Evolutionary conservation across 2,113 vertebrate genomes (phyloP), one percentile per base, ranked within the genome.

Genomic region (Falcunculus frontatus): DNA sequence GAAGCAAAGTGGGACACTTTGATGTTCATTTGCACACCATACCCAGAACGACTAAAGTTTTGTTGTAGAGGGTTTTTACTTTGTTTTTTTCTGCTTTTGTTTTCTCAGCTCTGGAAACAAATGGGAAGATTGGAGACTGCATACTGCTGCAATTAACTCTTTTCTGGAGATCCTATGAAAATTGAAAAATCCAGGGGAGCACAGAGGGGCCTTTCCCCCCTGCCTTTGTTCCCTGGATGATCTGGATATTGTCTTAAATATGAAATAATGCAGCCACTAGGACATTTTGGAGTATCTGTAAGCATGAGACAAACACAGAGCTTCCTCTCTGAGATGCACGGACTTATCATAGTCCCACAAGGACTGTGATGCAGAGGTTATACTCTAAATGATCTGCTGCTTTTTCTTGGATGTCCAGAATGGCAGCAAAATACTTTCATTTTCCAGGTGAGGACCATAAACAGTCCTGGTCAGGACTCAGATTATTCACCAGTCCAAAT

Each of bases 321-420:
- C 8, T 86, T 78, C 30, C 17, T 60, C 21, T 39, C n/a, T 41
- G 59, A 65, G 60, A 44, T 18, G 16, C 49, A 64, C 0, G 2
- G 79, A 86, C 72, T 92, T 90, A 80, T 37, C 88, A 62, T 5
- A 93, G 79, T 94, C 92, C 94, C 94, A 74, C 29, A 96, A 95
- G 94, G 95, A 90, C 92, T 90, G 52, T 84, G 75, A 86, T 77
- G 50, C 55, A 89, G 75, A 81, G 94, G 92, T 93, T 86, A 63
- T 59, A 14, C 47, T 93, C 55, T 59, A 59, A 88, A 81, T 55
- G 37, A 88, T 89, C 50, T 72, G 33, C 20, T 87, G 46, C 9
- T 73, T 76, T 77, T 53, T 57, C 35, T 35, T 73, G 32, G 49
- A 37, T 52, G 62, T 84, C 56, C 81, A 72, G 22, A 16, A 52